A percentile compares a stretch with the other conserved stretches of the same genome.
Conservation (phyloP, 2,113 vertebrate genomes). For the Siniperca knerii region DNA sequence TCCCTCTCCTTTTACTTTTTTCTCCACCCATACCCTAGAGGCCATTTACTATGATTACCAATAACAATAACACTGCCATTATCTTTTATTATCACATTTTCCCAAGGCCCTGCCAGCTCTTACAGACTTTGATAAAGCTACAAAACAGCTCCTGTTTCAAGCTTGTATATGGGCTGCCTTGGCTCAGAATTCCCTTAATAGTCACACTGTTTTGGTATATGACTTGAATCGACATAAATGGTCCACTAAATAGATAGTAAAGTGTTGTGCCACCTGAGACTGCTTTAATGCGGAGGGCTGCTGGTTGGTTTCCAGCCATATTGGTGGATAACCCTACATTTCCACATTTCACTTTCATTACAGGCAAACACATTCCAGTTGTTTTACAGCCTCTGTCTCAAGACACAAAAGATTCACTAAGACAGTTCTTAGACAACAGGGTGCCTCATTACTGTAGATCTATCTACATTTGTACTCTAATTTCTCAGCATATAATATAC, state of each 20-base stretch:
- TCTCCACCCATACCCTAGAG: conserved; percentile 59
- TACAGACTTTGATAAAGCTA: conserved; percentile 67
- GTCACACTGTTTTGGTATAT: conserved; percentile 62
- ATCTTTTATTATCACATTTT: conserved; percentile 78
- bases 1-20: conserved; percentile 21
- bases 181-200: conserved; percentile 52
- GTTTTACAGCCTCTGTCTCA: conserved; percentile 6
- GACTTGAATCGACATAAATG: conserved; percentile 58
- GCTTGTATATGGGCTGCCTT: conserved; percentile 44
- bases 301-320: conserved; percentile 36
- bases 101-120: conserved; percentile 56
- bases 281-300: conserved; percentile 41
- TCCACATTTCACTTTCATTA: conserved; percentile 33
- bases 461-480: not conserved
- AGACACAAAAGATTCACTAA: not conserved
- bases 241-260: conserved; percentile 65
- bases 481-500: not conserved
- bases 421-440: not conserved
- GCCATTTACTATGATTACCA: conserved; percentile 75
- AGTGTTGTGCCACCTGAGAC: conserved; percentile 56
- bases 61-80: conserved; percentile 78
- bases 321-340: conserved; percentile 15
- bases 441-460: not conserved
- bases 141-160: conserved; percentile 63
- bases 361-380: not conserved